Conservation (phyloP, 2,113 vertebrate species). For the Toxotes jaculatrix region DNA sequence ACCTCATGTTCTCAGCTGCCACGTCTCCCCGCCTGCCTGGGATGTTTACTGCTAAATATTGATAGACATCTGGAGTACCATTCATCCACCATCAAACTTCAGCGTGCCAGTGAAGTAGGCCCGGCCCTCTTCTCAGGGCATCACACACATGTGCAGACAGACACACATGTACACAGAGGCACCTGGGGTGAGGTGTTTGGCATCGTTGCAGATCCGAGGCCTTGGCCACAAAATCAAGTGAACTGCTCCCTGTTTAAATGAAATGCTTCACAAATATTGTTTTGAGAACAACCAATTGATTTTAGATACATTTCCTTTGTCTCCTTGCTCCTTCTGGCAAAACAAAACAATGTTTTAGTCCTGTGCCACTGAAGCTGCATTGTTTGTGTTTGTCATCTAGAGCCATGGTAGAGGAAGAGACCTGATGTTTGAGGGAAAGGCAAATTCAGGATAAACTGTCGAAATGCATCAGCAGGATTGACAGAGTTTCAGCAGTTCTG, state of each 20-base stretch:
- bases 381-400: constrained; percentile 61
- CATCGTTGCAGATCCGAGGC: constrained; percentile 60
- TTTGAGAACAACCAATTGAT: constrained; percentile 43
- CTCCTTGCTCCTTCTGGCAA: neutral
- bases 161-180: constrained; percentile 41
- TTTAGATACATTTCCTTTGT: constrained; percentile 38
- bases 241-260: constrained; percentile 16
- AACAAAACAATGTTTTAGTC: constrained; percentile 38
- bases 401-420: constrained; percentile 36
- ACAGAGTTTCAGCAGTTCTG: constrained; percentile 62
- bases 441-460: constrained; percentile 60
- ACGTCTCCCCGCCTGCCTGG: constrained; percentile 75
- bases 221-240: constrained; percentile 62
- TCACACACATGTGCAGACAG: constrained; percentile 24
- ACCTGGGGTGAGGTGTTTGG: constrained; percentile 58
- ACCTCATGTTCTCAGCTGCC: constrained; percentile 76
- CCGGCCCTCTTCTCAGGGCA: constrained; percentile 63
- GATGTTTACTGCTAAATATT: constrained; percentile 87
- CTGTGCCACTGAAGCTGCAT: constrained; percentile 18
- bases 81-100: constrained; percentile 80
- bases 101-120: constrained; percentile 69
- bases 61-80: constrained; percentile 86
- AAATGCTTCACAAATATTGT: constrained; percentile 49
- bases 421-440: constrained; percentile 53
- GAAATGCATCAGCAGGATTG: constrained; percentile 60